Base-by-base conservation (phyloP, 2,113 vertebrate genomes). In the Columba janthina region DNA sequence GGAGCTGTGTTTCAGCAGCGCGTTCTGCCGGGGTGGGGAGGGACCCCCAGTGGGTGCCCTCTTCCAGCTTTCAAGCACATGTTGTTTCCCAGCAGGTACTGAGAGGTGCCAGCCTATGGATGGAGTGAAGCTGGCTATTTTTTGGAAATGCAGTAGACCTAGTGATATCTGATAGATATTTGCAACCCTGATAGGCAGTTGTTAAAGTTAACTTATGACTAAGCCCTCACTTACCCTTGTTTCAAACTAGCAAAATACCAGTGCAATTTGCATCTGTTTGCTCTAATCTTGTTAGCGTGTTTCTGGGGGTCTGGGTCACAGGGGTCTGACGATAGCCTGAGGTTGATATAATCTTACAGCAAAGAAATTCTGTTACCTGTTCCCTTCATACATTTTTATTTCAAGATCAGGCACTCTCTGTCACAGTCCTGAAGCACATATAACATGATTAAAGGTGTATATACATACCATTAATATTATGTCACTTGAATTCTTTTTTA, bases 1-100 rank as follows among this genome's bases (percentile, higher is more conserved):
- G 51, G 17, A 26, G 15, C 2, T 53, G 24, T 36, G 53, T 61
- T 64, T 42, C 15, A 12, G 25, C n/a, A 32, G 9, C 0, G 0
- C 53, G 8, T 0, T 56, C 13, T 20, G 54, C 22, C 31, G 56
- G 19, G 29, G 1, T 58, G 16, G n/a, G 34, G 19, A 84, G 32
- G 31, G 31, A 56, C 56, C 10, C 34, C 44, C 31, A 1, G 0
- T 22, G 28, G 11, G 6, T 73, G 19, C 15, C 6, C 15, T 81
- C 15, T 38, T 62, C 60, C 29, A 5, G 54, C 29, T 28, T 56
- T 36, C 61, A 18, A 32, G 36, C n/a, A 81, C 29, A 8, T 40
- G 2, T 0, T 46, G 10, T 75, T 93, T 93, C n/a, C 66, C 61
- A 74, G 69, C 67, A 66, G 60, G n/a, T 62, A 1, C 58, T 84